Evolutionary conservation across 2,797 vertebrate genomes (phyloP), one percentile per base, ranked within the genome.

Genomic region (Darevskia nairensis): DNA sequence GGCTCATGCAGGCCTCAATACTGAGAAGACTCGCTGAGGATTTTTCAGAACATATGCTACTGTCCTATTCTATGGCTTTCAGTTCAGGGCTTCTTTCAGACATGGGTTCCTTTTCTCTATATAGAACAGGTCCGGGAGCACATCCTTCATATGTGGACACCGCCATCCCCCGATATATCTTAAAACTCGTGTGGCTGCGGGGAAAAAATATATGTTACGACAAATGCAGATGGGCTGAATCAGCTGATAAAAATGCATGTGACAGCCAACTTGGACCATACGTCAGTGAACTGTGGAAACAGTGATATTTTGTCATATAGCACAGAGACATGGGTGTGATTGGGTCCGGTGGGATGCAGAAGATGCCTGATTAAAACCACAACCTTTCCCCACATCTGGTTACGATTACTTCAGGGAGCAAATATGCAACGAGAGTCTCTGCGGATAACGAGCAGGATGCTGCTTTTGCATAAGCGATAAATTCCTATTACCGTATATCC

Each of bases 371-470:
- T 89, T 93, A 74, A 91, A 92, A 90, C 82, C 85, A 32, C 93
- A 61, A 85, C 88, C 85, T 92, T 93, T 92, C 86, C 88, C 35
- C 89, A 94, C 96, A 96, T 96, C 95, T 97, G 96, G 83, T 72
- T 91, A 72, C n/a, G 79, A 91, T 96, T 96, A 95, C 86, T 88
- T 78, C 92, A 72, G 87, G 91, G 91, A 93, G 92, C 91, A 95
- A 96, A 94, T 86, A 90, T 59, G 86, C 93, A 93, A 90, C 91
- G 85, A 68, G 86, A 94, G 86, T 92, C 91, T 87, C 91, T 90
- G 85, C 5, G 83, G 88, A 90, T 95, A 95, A 96, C 96, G 90
- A 94, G 75, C 76, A 81, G 83, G 92, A 89, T 90, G 85, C 44
- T 93, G 86, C 88, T 93, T 29, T 94, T 87, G 90, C 91, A 72